Percentiles rank a stretch among this genome's conserved stretches.
phyloP scores from a whole-genome alignment of 1,140 invertebrate genomes.

The Antheraea mylitta region DNA sequence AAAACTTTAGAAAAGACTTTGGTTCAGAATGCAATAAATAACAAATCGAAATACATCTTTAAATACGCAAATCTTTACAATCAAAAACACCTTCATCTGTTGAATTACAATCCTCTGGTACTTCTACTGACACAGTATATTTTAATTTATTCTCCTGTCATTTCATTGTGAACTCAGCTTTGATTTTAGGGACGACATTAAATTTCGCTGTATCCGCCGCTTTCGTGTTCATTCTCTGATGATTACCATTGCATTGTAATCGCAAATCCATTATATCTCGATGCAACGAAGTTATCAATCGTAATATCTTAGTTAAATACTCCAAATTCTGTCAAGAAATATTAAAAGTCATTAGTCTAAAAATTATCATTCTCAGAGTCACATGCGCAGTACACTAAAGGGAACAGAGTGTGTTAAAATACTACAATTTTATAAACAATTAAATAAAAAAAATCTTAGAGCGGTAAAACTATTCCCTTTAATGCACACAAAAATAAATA shows the following conservation, averaged over 20 bases:
- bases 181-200: conserved; percentile 37
- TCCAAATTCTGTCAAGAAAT: conserved; percentile 61
- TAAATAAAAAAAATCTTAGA: conserved; percentile 50
- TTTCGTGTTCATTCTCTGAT: not conserved
- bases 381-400: conserved; percentile 74
- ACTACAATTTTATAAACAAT: not conserved
- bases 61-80: conserved; percentile 17
- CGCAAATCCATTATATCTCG: conserved; percentile 65
- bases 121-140: conserved; percentile 38
- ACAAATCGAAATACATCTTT: not conserved
- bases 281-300: conserved; percentile 66
- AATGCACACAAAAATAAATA: conserved; percentile 48
- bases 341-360: conserved; percentile 37
- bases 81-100: conserved; percentile 6
- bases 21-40: not conserved
- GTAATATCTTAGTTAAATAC: conserved; percentile 68
- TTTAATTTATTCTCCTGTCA: conserved; percentile 45
- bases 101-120: conserved; percentile 23
- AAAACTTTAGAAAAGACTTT: not conserved
- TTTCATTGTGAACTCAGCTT: conserved; percentile 63
- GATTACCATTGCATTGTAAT: conserved; percentile 43
- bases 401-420: conserved; percentile 38
- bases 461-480: conserved; percentile 69
- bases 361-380: conserved; percentile 20
- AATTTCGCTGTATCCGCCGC: conserved; percentile 14